Percentiles rank a stretch among this genome's conserved stretches.
phyloP scores from a whole-genome alignment of 2,113 vertebrate species.

The Motacilla alba region DNA sequence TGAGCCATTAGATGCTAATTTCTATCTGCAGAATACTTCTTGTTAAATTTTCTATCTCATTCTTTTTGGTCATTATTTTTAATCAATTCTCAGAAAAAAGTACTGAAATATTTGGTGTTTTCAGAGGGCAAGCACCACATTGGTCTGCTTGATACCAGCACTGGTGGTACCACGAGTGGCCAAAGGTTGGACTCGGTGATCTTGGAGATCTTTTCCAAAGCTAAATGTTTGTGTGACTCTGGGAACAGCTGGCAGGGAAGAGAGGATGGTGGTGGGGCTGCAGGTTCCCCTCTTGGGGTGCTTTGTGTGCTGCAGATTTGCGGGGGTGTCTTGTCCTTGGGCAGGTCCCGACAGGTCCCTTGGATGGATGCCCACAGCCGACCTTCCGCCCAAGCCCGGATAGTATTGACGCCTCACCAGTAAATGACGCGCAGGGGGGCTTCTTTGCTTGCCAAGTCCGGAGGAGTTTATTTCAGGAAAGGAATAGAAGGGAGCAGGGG shows the following conservation, averaged over 20 bases:
- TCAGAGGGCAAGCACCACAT: neutral
- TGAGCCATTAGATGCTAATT: neutral
- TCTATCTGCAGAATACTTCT: neutral
- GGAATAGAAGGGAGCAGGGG: no score
- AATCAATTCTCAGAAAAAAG: neutral
- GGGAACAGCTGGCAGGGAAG: neutral
- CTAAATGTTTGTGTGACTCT: neutral
- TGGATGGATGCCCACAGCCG: no score
- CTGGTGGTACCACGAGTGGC: neutral
- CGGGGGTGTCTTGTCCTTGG: no score
- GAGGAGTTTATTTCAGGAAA: no score
- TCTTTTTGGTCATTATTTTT: neutral
- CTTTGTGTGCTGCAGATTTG: neutral
- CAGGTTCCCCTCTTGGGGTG: accelerated
- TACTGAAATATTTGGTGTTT: neutral
- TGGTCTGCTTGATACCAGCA: neutral
- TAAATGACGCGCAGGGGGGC: no score
- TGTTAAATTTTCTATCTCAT: neutral
- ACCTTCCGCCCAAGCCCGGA: no score
- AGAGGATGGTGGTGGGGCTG: neutral
- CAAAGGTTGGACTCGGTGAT: neutral
- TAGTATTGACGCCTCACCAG: no score
- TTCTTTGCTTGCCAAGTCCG: no score
- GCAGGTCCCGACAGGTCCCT: no score
- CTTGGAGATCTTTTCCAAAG: neutral